Evolutionary conservation across 2,113 vertebrate species (phyloP).

Genomic region (Campylomormyrus tamandua): DNA sequence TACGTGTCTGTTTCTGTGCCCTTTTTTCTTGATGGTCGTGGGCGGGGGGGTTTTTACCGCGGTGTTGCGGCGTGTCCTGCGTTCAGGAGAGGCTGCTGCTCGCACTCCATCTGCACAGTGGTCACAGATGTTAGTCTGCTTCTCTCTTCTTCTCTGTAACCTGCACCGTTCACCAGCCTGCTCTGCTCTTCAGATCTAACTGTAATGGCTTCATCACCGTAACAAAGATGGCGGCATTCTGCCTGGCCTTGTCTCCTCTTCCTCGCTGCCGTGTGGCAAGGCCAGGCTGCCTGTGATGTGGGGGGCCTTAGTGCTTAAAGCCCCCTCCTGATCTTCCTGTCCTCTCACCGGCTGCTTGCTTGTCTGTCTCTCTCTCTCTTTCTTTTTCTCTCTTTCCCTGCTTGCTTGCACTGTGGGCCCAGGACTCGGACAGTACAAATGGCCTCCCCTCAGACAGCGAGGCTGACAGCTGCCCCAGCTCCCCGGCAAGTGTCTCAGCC

Average conservation of each 20-base stretch:
- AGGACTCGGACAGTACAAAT: slow-evolving; percentile 80
- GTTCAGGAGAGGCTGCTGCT: neutral
- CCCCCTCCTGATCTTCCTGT: neutral
- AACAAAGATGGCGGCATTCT: neutral
- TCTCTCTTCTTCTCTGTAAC: neutral
- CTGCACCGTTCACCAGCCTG: neutral
- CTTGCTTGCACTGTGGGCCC: slow-evolving; percentile 56
- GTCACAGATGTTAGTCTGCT: neutral
- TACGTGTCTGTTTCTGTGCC: neutral
- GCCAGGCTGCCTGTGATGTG: neutral
- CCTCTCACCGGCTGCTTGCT: slow-evolving; percentile 6
- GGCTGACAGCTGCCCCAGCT: slow-evolving; percentile 65
- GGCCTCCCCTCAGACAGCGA: slow-evolving; percentile 78
- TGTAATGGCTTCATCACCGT: neutral
- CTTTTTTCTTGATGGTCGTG: neutral
- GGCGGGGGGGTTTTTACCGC: neutral
- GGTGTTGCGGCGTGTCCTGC: neutral
- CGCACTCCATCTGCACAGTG: neutral
- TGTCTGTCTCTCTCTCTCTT: slow-evolving; percentile 61
- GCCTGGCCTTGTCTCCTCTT: neutral
- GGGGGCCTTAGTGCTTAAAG: neutral
- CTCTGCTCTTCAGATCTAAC: neutral
- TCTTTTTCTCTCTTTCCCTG: slow-evolving; percentile 60
- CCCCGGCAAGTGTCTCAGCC: slow-evolving; percentile 73
- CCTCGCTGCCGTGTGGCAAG: neutral